Conservation (phyloP, 1,140 invertebrate species). For the Magallana angulata region DNA sequence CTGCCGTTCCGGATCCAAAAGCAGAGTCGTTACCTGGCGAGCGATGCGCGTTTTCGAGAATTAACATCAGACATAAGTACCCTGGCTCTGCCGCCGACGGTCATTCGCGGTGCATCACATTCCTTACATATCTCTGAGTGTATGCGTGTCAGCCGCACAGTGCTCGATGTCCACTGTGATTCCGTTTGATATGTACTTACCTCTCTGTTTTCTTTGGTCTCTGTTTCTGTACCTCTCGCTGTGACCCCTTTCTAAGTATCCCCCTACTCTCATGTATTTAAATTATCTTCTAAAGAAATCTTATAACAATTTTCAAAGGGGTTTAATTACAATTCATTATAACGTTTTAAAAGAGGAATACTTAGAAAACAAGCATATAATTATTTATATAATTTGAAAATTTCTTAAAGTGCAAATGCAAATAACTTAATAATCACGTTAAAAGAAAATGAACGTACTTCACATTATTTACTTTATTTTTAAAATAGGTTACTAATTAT, state of each 20-base stretch:
- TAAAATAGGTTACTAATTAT: neutral
- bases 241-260: too few species aligned
- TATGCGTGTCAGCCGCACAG: neutral
- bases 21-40: conserved; percentile 2
- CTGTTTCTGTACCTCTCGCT: too few species aligned
- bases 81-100: neutral
- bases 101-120: conserved; percentile 9
- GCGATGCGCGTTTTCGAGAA: neutral
- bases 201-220: too few species aligned
- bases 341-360: too few species aligned
- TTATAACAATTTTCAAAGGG: too few species aligned
- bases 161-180: neutral
- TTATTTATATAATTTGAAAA: too few species aligned
- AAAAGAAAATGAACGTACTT: neutral
- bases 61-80: neutral
- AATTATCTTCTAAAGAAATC: too few species aligned
- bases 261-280: too few species aligned
- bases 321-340: too few species aligned
- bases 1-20: neutral
- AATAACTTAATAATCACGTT: neutral
- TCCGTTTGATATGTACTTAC: neutral
- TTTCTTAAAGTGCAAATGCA: too few species aligned
- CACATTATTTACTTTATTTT: neutral
- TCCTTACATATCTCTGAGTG: neutral
- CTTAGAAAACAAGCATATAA: too few species aligned